Conservation (phyloP, 2,797 vertebrate genomes). For the Amniataba percoides region DNA sequence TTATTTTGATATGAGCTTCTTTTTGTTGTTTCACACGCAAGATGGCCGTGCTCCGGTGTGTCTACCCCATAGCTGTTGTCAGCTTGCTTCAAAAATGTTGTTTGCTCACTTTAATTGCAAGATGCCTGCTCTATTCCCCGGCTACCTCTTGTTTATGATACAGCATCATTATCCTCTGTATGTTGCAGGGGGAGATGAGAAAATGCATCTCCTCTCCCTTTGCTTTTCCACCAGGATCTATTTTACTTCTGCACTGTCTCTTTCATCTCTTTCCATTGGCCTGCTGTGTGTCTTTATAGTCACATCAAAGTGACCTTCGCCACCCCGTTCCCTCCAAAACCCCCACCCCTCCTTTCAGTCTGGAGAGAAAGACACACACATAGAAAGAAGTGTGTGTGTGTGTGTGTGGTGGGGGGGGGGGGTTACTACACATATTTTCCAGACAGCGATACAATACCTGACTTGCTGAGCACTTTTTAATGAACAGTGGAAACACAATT, state of each 20-base stretch:
- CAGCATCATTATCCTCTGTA: slow-evolving; percentile 75
- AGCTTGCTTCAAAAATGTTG: slow-evolving; percentile 58
- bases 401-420: slow-evolving; percentile 12
- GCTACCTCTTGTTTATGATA: slow-evolving; percentile 73
- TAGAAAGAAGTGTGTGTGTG: no score
- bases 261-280: slow-evolving; percentile 79
- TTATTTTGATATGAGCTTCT: slow-evolving; percentile 17
- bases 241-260: slow-evolving; percentile 66
- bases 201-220: slow-evolving; percentile 41
- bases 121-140: slow-evolving; percentile 72
- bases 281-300: slow-evolving; percentile 79
- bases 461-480: slow-evolving; percentile 45
- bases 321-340: slow-evolving; percentile 57
- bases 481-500: slow-evolving; percentile 24
- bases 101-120: slow-evolving; percentile 80
- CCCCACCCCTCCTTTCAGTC: slow-evolving; percentile 56
- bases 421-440: slow-evolving; percentile 55
- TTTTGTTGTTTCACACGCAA: slow-evolving; percentile 7
- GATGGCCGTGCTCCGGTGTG: slow-evolving; percentile 20
- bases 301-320: slow-evolving; percentile 83
- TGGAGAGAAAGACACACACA: slow-evolving; percentile 17
- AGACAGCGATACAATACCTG: slow-evolving; percentile 57
- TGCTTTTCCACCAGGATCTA: slow-evolving; percentile 61
- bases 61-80: slow-evolving; percentile 37
- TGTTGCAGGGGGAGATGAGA: slow-evolving; percentile 34